These are phyloP conservation scores for Pelosia muscerda DNA, from an alignment of 2,888 invertebrate species.

Conservation along the genomic window DNA sequence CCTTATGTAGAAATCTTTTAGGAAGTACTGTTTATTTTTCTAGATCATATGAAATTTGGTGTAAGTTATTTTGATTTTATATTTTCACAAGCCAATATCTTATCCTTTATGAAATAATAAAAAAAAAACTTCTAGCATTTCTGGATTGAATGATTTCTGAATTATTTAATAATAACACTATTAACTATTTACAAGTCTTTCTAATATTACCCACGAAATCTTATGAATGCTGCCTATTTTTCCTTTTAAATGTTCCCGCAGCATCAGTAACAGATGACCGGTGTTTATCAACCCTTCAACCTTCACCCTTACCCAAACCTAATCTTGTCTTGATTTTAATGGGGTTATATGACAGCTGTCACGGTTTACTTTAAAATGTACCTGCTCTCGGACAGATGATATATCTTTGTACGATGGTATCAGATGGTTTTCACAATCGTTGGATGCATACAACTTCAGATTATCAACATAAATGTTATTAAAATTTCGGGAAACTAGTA, in stretches of 20 bases:
- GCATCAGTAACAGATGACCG: conserved; percentile 44
- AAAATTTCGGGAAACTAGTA: neutral
- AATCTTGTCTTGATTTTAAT: conserved; percentile 54
- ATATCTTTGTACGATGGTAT: conserved; percentile 10
- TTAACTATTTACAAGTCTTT: neutral
- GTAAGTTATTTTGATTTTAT: too few relatives aligned
- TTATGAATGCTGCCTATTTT: conserved; percentile 13
- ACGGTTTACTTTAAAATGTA: conserved; percentile 34
- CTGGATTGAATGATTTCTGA: neutral
- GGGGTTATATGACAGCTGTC: conserved; percentile 52
- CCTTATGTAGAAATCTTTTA: too few relatives aligned
- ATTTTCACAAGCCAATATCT: too few relatives aligned
- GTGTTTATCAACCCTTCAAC: conserved; percentile 48
- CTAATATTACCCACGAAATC: neutral
- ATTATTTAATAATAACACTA: neutral
- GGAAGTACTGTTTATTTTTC: too few relatives aligned
- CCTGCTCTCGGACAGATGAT: conserved; percentile 16
- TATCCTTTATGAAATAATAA: too few relatives aligned
- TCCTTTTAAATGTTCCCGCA: conserved; percentile 32
- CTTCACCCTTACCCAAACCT: conserved; percentile 42
- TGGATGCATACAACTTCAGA: conserved; percentile 2
- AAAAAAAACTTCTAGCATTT: neutral
- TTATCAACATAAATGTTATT: conserved; percentile 17
- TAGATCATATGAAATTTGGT: too few relatives aligned
- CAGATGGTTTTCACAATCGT: conserved; percentile 12